phyloP scores from a whole-genome alignment of 1,140 invertebrate species.

The Drosophila elegans region DNA sequence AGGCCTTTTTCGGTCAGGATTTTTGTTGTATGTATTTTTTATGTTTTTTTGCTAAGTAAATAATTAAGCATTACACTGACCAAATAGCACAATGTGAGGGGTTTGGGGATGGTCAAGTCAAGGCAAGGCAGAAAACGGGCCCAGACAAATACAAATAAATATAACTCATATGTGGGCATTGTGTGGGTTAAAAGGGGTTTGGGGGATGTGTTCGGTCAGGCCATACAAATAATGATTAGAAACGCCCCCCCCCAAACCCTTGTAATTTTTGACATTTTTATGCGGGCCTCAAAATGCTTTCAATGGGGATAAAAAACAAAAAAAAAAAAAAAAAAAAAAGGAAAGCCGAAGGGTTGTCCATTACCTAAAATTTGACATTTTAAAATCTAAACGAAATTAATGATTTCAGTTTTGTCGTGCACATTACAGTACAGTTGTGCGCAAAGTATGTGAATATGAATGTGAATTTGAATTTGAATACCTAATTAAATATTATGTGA shows the following conservation, averaged over 20 bases:
- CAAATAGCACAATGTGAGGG: conserved; percentile 60
- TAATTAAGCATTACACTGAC: conserved; percentile 84
- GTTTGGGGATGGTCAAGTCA: conserved; percentile 12
- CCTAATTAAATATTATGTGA: conserved; percentile 32
- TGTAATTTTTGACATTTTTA: conserved; percentile 84
- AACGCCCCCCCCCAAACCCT: conserved; percentile 13
- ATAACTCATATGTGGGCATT: conserved; percentile 80
- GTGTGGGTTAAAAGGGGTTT: conserved; percentile 10
- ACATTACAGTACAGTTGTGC: conserved; percentile 50
- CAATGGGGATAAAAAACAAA: conserved; percentile 21
- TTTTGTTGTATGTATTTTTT: conserved; percentile 25
- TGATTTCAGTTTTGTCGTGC: conserved; percentile 57
- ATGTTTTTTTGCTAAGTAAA: conserved; percentile 63
- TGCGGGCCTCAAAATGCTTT: conserved; percentile 72
- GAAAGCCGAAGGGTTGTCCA: conserved; percentile 46
- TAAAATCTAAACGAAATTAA: conserved; percentile 81
- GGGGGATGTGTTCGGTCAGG: conserved; percentile 32
- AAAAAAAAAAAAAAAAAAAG: background rate
- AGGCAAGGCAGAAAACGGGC: conserved; percentile 17
- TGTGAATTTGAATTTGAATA: background rate
- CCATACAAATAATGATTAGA: conserved; percentile 82
- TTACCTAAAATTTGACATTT: conserved; percentile 74
- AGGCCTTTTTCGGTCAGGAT: conserved; percentile 62
- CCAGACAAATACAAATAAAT: conserved; percentile 81
- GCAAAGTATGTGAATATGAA: conserved; percentile 18